Conservation (phyloP, 1,140 invertebrate species). For the Holotrichia oblita region DNA sequence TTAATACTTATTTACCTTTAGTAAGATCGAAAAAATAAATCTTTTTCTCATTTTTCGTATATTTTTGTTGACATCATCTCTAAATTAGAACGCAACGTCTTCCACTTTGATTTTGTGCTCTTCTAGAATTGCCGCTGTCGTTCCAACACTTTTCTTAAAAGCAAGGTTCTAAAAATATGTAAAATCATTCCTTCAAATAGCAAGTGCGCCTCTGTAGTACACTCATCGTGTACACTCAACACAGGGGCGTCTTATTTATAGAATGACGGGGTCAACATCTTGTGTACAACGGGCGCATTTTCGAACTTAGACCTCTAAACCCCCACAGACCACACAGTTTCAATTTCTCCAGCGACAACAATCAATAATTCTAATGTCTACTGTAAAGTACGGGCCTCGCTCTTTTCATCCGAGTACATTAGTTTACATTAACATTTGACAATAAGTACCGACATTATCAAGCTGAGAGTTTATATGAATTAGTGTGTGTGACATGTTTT, state of each 20-base stretch:
- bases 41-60: too few species aligned
- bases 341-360: not conserved
- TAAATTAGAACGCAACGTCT: too few species aligned
- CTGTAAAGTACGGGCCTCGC: not conserved
- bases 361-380: slow-evolving; percentile 4
- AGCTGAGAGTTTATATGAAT: not conserved
- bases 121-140: not conserved
- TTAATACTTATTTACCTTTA: too few species aligned
- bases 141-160: slow-evolving; percentile 1
- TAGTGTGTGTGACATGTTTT: not conserved
- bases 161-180: slow-evolving; percentile 22
- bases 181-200: slow-evolving; percentile 15
- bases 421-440: slow-evolving; percentile 33
- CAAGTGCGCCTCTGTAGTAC: slow-evolving; percentile 8
- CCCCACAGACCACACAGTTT: slow-evolving; percentile 14
- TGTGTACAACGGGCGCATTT: slow-evolving; percentile 28
- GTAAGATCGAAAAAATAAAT: too few species aligned
- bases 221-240: slow-evolving; percentile 19
- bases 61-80: too few species aligned
- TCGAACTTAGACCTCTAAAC: slow-evolving; percentile 31
- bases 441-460: slow-evolving; percentile 3
- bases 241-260: slow-evolving; percentile 30
- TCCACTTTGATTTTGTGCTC: too few species aligned
- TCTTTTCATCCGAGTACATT: not conserved
- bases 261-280: slow-evolving; percentile 20